Conservation (phyloP, 2,888 invertebrate species). For the Eupithecia subumbrata region DNA sequence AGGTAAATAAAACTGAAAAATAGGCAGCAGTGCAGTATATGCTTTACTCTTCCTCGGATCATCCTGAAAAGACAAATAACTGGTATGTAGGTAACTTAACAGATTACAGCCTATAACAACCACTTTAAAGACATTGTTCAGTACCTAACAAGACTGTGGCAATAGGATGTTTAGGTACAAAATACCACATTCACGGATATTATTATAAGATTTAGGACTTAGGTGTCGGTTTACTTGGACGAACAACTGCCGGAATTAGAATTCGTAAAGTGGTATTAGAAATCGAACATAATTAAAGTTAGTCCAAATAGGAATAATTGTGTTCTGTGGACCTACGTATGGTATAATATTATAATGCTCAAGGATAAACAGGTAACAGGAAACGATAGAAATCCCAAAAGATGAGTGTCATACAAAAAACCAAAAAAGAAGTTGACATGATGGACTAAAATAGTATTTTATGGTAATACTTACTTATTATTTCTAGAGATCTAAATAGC, state of each 20-base stretch:
- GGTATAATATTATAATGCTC: not conserved
- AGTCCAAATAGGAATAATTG: not conserved
- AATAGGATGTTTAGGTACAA: not conserved
- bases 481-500: not conserved
- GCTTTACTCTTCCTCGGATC: conserved; percentile 89
- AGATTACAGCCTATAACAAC: not conserved
- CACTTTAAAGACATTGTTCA: not conserved
- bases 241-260: not conserved
- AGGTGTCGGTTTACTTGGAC: not conserved
- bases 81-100: not conserved
- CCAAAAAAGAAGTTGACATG: not conserved
- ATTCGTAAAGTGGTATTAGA: not conserved
- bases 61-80: conserved; percentile 69
- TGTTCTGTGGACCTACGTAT: not conserved
- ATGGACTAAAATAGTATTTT: not conserved
- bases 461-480: not conserved
- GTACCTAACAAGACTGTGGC: not conserved
- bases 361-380: not conserved
- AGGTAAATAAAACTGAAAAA: conserved; percentile 89
- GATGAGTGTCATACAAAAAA: not conserved
- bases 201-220: not conserved
- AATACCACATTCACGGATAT: not conserved
- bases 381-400: not conserved
- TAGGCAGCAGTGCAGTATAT: conserved; percentile 91
- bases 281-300: not conserved